These are phyloP conservation scores for Periophthalmus modestus DNA, from an alignment of 2,113 vertebrate genomes.

Conservation along the genomic window DNA sequence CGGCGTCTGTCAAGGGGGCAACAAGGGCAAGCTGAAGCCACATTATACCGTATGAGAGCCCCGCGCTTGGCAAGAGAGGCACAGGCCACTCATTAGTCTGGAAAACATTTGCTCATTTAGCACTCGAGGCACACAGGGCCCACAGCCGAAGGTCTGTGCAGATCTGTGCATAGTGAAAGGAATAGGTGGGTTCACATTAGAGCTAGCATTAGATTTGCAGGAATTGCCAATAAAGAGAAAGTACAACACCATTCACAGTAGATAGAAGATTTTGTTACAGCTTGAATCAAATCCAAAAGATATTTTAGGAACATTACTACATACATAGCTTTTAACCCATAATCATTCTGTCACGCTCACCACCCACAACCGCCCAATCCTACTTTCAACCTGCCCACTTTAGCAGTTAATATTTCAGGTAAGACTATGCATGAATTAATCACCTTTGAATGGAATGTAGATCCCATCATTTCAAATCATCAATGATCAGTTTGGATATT, in stretches of 20 bases:
- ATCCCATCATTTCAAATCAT: too few species aligned
- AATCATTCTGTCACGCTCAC: too few species aligned
- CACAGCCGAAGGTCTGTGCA: slow-evolving; percentile 28
- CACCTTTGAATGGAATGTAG: too few species aligned
- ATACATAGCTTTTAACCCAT: too few species aligned
- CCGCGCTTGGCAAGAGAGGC: slow-evolving; percentile 37
- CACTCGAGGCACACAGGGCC: slow-evolving; percentile 38
- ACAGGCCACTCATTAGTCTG: slow-evolving; percentile 49
- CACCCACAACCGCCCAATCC: too few species aligned
- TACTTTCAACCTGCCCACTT: too few species aligned
- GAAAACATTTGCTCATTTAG: slow-evolving; percentile 44
- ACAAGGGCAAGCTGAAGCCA: slow-evolving; percentile 51
- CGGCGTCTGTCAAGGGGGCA: slow-evolving; percentile 50
- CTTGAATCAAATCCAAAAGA: too few species aligned
- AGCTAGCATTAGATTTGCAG: not conserved
- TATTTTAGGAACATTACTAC: too few species aligned
- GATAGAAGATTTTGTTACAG: too few species aligned
- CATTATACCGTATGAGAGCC: slow-evolving; percentile 33
- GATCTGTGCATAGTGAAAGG: not conserved
- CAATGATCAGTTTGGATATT: too few species aligned
- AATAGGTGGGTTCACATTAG: not conserved
- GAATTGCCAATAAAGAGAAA: not conserved
- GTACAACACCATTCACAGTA: not conserved
- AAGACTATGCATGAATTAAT: too few species aligned
- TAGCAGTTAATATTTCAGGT: too few species aligned